A percentile compares a stretch with the other conserved stretches of the same genome.
Conservation (phyloP, 1,140 invertebrate genomes). For the Cydia strobilella region DNA sequence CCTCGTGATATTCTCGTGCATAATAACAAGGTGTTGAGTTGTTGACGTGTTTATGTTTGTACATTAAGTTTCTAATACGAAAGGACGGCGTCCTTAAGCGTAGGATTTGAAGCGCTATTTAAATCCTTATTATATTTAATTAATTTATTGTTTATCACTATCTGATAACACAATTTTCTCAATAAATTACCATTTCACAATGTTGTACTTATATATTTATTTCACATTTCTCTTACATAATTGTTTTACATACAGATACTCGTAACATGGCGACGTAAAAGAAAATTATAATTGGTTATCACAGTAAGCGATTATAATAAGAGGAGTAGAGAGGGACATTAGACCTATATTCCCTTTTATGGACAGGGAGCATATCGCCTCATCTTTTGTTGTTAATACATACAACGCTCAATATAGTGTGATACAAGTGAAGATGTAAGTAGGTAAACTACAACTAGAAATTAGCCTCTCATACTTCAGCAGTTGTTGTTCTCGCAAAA, state of each 20-base stretch:
- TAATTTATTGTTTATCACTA: conserved; percentile 79
- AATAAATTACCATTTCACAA: conserved; percentile 67
- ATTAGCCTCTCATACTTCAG: no score
- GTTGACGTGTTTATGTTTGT: conserved; percentile 77
- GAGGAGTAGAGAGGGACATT: background rate
- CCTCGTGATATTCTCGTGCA: conserved; percentile 61
- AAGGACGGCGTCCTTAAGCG: conserved; percentile 52
- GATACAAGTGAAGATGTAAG: no score
- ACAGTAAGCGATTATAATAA: conserved; percentile 21
- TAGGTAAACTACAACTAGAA: no score
- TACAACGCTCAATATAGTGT: no score
- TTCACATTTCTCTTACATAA: conserved; percentile 38
- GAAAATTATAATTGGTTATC: conserved; percentile 6
- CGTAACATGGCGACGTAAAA: conserved; percentile 1
- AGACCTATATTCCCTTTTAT: background rate
- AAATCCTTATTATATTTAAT: conserved; percentile 77
- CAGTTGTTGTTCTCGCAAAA: no score
- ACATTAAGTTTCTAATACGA: conserved; percentile 69
- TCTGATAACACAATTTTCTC: conserved; percentile 74
- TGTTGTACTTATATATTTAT: conserved; percentile 49
- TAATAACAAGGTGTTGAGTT: conserved; percentile 71
- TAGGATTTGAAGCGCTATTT: conserved; percentile 68
- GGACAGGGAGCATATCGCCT: background rate
- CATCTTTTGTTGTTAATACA: no score
- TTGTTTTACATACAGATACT: conserved; percentile 12